These are phyloP conservation scores for Aricia agestis DNA, from an alignment of 1,140 invertebrate genomes.

Conservation along the genomic window DNA sequence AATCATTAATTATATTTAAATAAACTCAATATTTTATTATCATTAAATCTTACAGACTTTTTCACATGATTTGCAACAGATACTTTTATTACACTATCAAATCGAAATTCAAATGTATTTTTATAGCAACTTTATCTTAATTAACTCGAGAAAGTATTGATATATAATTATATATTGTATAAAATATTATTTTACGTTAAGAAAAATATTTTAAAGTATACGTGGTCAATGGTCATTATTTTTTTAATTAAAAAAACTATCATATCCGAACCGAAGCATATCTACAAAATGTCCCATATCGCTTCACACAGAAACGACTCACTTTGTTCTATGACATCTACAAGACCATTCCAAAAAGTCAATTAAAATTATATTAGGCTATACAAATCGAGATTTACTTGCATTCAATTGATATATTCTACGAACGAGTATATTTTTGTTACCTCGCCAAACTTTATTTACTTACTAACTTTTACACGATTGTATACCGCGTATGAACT, in stretches of 20 bases:
- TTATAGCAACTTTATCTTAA: neutral
- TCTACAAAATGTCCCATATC: conserved; percentile 37
- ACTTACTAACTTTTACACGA: conserved; percentile 27
- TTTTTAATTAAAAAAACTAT: conserved; percentile 1
- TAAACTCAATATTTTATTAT: neutral
- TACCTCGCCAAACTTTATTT: conserved; percentile 31
- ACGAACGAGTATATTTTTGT: conserved; percentile 29
- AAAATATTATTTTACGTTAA: neutral
- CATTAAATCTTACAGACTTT: neutral
- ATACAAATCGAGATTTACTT: conserved; percentile 32
- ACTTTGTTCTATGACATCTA: conserved; percentile 37
- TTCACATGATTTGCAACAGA: neutral
- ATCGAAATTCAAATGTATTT: neutral
- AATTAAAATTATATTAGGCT: conserved; percentile 54
- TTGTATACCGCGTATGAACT: conserved; percentile 22
- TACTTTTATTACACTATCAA: neutral
- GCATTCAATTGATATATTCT: conserved; percentile 26
- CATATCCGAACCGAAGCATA: conserved; percentile 39
- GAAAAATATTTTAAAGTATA: neutral
- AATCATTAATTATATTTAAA: too few species aligned
- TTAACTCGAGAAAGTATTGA: neutral
- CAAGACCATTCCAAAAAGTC: conserved; percentile 58
- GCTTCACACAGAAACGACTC: conserved; percentile 24
- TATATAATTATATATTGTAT: neutral
- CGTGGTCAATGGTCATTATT: neutral